These are phyloP conservation scores for Panorpa germanica DNA, from an alignment of 2,888 invertebrate genomes.

Conservation along the genomic window DNA sequence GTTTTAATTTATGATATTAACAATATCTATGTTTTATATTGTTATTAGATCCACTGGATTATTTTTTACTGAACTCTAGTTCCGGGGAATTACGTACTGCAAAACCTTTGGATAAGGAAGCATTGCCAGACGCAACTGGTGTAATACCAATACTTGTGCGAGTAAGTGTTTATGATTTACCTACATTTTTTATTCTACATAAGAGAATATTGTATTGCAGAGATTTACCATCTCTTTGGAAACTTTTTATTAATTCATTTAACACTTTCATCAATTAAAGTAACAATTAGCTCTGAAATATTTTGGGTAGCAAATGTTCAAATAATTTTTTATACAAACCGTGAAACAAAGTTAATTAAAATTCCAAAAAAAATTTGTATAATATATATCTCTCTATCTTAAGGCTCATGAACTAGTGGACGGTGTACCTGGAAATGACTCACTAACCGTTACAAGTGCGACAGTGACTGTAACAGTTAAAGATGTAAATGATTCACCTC, in stretches of 20 bases:
- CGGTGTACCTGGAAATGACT: conserved; percentile 45
- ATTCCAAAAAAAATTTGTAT: conserved; percentile 2
- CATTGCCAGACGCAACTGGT: conserved; percentile 58
- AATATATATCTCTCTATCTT: conserved; percentile 6
- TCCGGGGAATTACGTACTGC: conserved; percentile 71
- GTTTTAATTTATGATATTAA: conserved; percentile 1
- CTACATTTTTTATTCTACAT: too few relatives aligned
- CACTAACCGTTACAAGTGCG: conserved; percentile 46
- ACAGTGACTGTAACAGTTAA: conserved; percentile 67
- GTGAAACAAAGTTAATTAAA: background rate
- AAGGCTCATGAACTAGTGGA: conserved; percentile 63
- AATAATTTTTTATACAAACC: conserved; percentile 4
- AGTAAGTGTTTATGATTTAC: conserved; percentile 24
- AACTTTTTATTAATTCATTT: too few relatives aligned
- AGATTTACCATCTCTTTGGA: too few relatives aligned
- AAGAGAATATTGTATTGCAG: too few relatives aligned
- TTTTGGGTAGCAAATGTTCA: too few relatives aligned
- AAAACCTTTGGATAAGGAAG: conserved; percentile 69
- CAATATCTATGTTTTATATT: conserved; percentile 8
- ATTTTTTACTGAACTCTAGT: conserved; percentile 59
- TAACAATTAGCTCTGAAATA: too few relatives aligned
- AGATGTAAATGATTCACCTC: conserved; percentile 81
- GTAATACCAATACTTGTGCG: conserved; percentile 57
- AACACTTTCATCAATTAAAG: too few relatives aligned
- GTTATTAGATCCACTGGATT: conserved; percentile 64